A percentile compares a stretch with the other conserved stretches of the same genome.
These are phyloP conservation scores for Tinamus guttatus DNA, from an alignment of 2,113 vertebrate genomes.

Conservation along the genomic window DNA sequence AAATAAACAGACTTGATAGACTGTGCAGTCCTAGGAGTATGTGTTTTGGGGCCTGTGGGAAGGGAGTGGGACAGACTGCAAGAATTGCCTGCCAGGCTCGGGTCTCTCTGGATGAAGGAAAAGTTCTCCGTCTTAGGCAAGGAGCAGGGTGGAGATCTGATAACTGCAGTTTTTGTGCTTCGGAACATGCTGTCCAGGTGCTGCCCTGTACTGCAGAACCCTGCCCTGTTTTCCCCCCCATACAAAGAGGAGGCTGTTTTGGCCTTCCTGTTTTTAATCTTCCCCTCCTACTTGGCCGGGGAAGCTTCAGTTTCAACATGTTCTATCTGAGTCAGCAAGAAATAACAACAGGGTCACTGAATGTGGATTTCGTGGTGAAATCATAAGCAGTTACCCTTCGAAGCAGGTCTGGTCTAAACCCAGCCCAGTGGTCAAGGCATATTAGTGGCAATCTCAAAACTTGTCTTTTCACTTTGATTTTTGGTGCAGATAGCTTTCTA, in stretches of 20 bases:
- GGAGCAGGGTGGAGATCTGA: neutral
- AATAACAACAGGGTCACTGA: neutral
- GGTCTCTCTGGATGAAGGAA: neutral
- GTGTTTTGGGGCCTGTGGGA: neutral
- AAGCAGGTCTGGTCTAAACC: neutral
- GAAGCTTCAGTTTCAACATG: neutral
- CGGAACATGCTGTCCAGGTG: neutral
- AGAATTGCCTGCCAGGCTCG: neutral
- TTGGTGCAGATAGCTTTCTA: neutral
- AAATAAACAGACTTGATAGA: neutral
- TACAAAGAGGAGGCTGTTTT: neutral
- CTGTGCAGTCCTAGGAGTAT: neutral
- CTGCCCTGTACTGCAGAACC: neutral
- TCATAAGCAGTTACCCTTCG: neutral
- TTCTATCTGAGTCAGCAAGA: neutral
- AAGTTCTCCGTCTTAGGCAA: neutral
- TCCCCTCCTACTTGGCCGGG: neutral
- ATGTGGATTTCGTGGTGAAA: neutral
- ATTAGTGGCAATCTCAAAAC: too few relatives aligned
- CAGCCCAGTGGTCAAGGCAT: accelerated
- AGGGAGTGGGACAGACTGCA: neutral
- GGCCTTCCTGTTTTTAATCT: neutral
- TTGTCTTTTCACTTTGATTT: neutral
- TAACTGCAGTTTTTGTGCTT: neutral
- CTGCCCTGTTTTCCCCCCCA: neutral